Evolutionary conservation across 2,888 invertebrate genomes (phyloP).

Genomic region (Caenorhabditis sp.): DNA sequence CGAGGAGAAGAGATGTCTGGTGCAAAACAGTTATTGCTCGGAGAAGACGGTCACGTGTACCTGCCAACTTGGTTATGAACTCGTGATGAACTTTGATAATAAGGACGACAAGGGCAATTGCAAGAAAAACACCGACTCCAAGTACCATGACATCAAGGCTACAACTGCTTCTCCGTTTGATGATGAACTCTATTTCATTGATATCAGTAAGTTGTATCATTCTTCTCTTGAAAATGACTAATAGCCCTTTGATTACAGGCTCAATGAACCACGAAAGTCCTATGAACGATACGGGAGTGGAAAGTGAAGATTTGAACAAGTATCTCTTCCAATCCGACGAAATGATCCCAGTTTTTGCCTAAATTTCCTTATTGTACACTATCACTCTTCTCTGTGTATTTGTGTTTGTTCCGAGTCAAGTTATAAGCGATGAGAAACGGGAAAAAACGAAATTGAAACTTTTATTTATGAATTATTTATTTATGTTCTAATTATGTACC

Average conservation of each 20-base stretch:
- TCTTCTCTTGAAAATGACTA: not conserved
- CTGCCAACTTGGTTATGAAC: slow-evolving; percentile 76
- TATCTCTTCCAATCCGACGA: slow-evolving; percentile 70
- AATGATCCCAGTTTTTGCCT: slow-evolving; percentile 68
- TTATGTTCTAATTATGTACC: slow-evolving; percentile 18
- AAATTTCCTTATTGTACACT: slow-evolving; percentile 8
- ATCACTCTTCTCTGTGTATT: slow-evolving; percentile 27
- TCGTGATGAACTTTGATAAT: slow-evolving; percentile 76
- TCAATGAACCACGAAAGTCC: slow-evolving; percentile 60
- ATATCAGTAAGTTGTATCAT: slow-evolving; percentile 70
- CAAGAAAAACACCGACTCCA: slow-evolving; percentile 64
- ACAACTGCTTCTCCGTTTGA: slow-evolving; percentile 60
- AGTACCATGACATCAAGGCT: slow-evolving; percentile 59
- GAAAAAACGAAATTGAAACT: slow-evolving; percentile 34
- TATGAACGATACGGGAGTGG: slow-evolving; percentile 59
- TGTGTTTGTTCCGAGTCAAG: slow-evolving; percentile 33
- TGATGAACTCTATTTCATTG: slow-evolving; percentile 70
- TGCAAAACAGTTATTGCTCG: slow-evolving; percentile 76
- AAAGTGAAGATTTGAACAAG: slow-evolving; percentile 65
- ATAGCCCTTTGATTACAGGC: slow-evolving; percentile 27
- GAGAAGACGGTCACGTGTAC: slow-evolving; percentile 76
- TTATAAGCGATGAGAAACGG: slow-evolving; percentile 31
- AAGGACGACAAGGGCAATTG: slow-evolving; percentile 73
- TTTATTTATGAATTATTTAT: slow-evolving; percentile 33
- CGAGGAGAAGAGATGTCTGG: slow-evolving; percentile 74